These are phyloP conservation scores for Heteronetta atricapilla DNA, from an alignment of 2,113 vertebrate species.

Conservation along the genomic window DNA sequence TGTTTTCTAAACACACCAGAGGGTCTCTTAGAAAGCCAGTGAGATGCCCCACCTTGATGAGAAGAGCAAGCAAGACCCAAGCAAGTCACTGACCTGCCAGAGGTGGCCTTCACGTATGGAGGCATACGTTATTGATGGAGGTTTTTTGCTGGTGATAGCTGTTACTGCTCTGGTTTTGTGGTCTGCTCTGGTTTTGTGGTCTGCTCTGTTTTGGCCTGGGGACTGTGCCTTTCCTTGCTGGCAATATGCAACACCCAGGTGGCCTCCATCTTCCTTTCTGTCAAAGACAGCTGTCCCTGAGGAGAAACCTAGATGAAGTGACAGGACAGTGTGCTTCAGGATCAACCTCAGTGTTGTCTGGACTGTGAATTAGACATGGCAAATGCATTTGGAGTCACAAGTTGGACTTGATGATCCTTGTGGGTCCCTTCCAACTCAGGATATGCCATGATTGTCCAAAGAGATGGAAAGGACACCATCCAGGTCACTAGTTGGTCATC, in stretches of 20 bases:
- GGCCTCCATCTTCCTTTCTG: not conserved
- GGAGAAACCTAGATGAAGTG: not conserved
- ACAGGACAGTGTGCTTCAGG: not conserved
- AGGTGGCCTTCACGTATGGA: not conserved
- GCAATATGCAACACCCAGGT: not conserved
- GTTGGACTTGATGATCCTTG: too few species aligned
- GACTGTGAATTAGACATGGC: not conserved
- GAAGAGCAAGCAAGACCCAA: not conserved
- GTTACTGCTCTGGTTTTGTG: not conserved
- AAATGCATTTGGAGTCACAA: not conserved
- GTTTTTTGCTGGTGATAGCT: not conserved
- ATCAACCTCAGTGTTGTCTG: not conserved
- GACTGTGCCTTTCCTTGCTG: not conserved
- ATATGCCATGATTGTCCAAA: not conserved
- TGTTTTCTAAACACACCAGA: not conserved
- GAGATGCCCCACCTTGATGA: not conserved
- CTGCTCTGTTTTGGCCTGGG: not conserved
- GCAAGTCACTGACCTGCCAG: not conserved
- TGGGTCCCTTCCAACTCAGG: too few species aligned
- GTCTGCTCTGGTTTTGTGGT: not conserved
- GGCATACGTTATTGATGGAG: not conserved
- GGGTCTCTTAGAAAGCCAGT: not conserved
- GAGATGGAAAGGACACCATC: not conserved
- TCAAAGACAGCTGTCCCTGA: not conserved
- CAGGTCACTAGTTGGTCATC: not conserved